Conservation (phyloP, 2,888 invertebrate genomes). For the Eristalis pertinax region DNA sequence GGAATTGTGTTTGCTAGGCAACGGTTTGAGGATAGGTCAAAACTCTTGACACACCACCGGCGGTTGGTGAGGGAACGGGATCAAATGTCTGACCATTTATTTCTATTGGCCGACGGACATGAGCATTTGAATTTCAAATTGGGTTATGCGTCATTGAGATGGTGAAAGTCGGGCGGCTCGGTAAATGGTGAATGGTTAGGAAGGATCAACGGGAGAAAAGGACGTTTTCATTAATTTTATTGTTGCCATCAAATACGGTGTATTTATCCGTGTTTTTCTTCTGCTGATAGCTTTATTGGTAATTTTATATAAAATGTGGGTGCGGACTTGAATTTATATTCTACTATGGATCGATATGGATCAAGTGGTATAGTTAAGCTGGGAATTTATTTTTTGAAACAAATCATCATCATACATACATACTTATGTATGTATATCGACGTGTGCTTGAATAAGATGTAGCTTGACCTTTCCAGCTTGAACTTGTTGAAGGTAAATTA, state of each 20-base stretch:
- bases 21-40: slow-evolving; percentile 54
- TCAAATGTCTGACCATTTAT: slow-evolving; percentile 54
- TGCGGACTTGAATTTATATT: slow-evolving; percentile 29
- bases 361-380: slow-evolving; percentile 35
- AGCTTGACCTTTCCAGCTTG: slow-evolving; percentile 2
- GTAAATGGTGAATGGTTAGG: slow-evolving; percentile 36
- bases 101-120: slow-evolving; percentile 58
- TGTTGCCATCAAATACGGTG: slow-evolving; percentile 54
- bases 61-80: background rate
- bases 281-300: slow-evolving; percentile 53
- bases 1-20: slow-evolving; percentile 48
- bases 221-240: slow-evolving; percentile 67
- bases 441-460: background rate
- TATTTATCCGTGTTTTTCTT: slow-evolving; percentile 49
- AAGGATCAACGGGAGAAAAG: slow-evolving; percentile 47
- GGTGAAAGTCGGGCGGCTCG: slow-evolving; percentile 23
- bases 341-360: slow-evolving; percentile 44
- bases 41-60: slow-evolving; percentile 47
- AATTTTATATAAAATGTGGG: slow-evolving; percentile 39
- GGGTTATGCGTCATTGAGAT: slow-evolving; percentile 53
- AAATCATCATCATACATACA: background rate
- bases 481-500: slow-evolving; percentile 15
- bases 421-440: background rate
- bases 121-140: slow-evolving; percentile 67
- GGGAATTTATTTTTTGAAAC: slow-evolving; percentile 33